Base-by-base conservation (phyloP, 2,113 vertebrate genomes). In the Colistium nudipinnis region DNA sequence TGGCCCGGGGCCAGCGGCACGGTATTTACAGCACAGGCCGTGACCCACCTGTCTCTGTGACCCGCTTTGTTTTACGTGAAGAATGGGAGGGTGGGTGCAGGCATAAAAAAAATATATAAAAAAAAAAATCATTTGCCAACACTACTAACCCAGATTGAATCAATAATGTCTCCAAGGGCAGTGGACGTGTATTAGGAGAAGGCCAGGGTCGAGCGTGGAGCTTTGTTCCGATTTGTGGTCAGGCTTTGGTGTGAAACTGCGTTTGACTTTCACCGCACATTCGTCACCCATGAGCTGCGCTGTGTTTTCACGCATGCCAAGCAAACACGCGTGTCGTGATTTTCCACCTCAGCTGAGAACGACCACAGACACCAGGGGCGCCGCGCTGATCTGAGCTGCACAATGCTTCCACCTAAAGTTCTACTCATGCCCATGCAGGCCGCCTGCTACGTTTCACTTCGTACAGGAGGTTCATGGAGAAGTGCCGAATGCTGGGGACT, bases 1-100 rank as follows among this genome's bases (percentile, higher is more conserved):
- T 70, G 57, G 57, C 79, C 60, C 31, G 61, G 38, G 47, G 36
- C 69, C 62, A 8, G 80, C 61, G 70, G 75, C 43, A 45, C n/a
- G 19, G 7, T 60, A 73, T 59, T 57, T 35, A 9, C 54, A 48
- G 28, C 73, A 67, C 70, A 74, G 67, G 69, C 82, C 76, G 80
- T 48, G 84, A 82, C 84, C 88, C 66, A 90, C 78, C 86, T 90
- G 88, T 74, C 79, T 87, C 62, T 33, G 28, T 65, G 64, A 76
- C 75, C 62, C 4, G 68, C 57, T 84, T 70, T 78, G 61, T 70
- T 76, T 78, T 56, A 39, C 12, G 17, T 74, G 25, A 53, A 62
- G 75, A 83, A 83, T 55, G 31, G 52, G 52, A 8, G 28, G 38
- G 41, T 10, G 35, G 43, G 13, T 12, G 8, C 13, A 25, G 17